Conservation (phyloP, 2,113 vertebrate genomes). For the Enhydra lutris region DNA sequence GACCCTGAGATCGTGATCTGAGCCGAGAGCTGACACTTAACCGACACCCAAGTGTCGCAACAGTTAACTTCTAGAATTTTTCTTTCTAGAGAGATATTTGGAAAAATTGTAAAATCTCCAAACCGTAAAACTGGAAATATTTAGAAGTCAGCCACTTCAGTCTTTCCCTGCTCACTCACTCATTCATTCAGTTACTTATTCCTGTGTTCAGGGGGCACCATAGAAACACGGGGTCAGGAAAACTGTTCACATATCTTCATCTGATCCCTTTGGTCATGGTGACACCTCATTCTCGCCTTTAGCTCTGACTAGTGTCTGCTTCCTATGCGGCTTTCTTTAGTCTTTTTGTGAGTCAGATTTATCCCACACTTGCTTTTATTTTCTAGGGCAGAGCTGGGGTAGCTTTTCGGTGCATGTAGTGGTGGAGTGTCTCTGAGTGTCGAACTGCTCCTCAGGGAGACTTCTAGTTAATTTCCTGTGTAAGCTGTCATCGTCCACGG, state of each 20-base stretch:
- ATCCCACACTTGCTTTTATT: background rate
- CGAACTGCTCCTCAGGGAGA: rapidly evolving
- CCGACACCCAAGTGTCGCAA: background rate
- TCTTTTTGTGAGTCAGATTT: background rate
- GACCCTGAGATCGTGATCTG: background rate
- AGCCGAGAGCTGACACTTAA: background rate
- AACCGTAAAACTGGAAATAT: background rate
- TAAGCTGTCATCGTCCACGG: background rate
- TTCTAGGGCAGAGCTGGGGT: background rate
- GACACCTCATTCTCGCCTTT: background rate
- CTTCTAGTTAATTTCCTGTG: background rate
- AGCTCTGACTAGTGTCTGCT: background rate
- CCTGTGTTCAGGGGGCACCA: no score
- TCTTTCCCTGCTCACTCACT: background rate
- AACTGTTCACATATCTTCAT: background rate
- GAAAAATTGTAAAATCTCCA: background rate
- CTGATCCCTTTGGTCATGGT: rapidly evolving
- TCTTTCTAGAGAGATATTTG: background rate
- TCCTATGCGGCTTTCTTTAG: background rate
- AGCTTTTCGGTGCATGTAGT: rapidly evolving
- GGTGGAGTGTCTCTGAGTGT: background rate
- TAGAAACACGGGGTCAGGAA: rapidly evolving
- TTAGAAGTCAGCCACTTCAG: background rate
- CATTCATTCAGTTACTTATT: no score
- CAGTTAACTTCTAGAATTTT: background rate